These are phyloP conservation scores for Palloptera scutellata DNA, from an alignment of 2,888 invertebrate genomes.

Conservation along the genomic window DNA sequence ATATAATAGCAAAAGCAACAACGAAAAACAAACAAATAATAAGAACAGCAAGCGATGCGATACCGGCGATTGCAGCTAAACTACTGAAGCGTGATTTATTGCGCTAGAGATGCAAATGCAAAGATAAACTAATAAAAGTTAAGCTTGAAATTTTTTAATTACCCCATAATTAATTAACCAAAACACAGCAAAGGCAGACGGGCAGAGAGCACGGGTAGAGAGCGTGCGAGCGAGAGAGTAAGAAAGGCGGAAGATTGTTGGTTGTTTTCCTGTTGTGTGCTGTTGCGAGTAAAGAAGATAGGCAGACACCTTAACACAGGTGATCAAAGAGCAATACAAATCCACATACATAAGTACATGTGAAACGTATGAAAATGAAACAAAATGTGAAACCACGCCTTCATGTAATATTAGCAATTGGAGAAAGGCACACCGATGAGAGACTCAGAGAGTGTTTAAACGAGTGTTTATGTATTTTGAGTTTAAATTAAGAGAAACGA, in stretches of 20 bases:
- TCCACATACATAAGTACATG: not conserved
- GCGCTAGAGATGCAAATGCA: slow-evolving; percentile 50
- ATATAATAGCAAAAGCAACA: slow-evolving; percentile 16
- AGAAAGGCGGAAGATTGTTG: not conserved
- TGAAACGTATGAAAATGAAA: slow-evolving; percentile 1
- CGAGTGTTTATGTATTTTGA: not conserved
- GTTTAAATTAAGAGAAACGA: not conserved
- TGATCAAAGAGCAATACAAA: too few relatives aligned
- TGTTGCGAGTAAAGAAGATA: too few relatives aligned
- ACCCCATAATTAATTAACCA: slow-evolving; percentile 43
- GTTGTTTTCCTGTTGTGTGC: too few relatives aligned
- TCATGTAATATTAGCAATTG: not conserved
- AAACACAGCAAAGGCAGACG: slow-evolving; percentile 9
- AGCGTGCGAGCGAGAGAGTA: not conserved
- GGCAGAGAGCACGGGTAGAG: not conserved
- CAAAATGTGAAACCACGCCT: slow-evolving; percentile 16
- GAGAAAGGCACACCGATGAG: not conserved
- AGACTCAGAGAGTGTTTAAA: not conserved
- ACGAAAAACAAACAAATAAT: not conserved
- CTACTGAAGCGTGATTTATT: slow-evolving; percentile 50
- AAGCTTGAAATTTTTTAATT: slow-evolving; percentile 51
- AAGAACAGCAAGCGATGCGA: not conserved
- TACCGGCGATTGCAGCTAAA: slow-evolving; percentile 34
- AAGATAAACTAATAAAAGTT: slow-evolving; percentile 50
- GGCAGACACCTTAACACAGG: too few relatives aligned